A percentile compares a stretch with the other conserved stretches of the same genome.
phyloP scores from a whole-genome alignment of 2,888 invertebrate species.

The Tetragonisca angustula region DNA sequence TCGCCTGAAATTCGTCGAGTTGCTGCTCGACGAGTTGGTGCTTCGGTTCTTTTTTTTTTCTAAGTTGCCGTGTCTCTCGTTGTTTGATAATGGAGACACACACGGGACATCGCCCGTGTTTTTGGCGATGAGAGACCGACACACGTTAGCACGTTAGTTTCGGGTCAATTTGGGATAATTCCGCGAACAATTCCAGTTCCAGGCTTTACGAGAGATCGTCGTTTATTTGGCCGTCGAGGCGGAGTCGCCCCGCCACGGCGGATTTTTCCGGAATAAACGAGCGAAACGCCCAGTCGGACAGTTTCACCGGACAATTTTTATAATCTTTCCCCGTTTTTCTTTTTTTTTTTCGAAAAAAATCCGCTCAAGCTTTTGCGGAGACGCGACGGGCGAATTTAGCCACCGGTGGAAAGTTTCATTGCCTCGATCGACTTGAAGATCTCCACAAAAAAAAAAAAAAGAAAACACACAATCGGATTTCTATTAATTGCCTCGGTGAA shows the following conservation, averaged over 20 bases:
- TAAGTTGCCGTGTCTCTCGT: not conserved
- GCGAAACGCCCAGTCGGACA: not conserved
- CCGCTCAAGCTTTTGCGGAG: too few species aligned
- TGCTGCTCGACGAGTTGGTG: slow-evolving; percentile 1
- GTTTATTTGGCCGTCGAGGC: not conserved
- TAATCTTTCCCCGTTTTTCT: not conserved
- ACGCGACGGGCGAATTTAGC: too few species aligned
- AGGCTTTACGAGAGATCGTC: not conserved
- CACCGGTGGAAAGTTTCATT: too few species aligned
- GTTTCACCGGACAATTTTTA: not conserved
- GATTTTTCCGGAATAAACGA: not conserved
- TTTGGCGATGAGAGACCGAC: not conserved
- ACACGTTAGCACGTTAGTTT: not conserved
- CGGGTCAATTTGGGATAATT: not conserved
- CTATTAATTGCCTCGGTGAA: not conserved
- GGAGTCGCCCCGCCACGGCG: not conserved
- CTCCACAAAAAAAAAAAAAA: not conserved
- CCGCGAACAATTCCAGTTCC: not conserved
- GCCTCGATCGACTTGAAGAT: not conserved
- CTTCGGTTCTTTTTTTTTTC: not conserved
- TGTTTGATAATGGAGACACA: not conserved
- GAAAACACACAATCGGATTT: not conserved
- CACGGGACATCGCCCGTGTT: not conserved
- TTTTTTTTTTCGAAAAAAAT: too few species aligned
- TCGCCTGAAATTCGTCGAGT: slow-evolving; percentile 3